Evolutionary conservation across 2,113 vertebrate genomes (phyloP).

Genomic region (Mungos mungo): DNA sequence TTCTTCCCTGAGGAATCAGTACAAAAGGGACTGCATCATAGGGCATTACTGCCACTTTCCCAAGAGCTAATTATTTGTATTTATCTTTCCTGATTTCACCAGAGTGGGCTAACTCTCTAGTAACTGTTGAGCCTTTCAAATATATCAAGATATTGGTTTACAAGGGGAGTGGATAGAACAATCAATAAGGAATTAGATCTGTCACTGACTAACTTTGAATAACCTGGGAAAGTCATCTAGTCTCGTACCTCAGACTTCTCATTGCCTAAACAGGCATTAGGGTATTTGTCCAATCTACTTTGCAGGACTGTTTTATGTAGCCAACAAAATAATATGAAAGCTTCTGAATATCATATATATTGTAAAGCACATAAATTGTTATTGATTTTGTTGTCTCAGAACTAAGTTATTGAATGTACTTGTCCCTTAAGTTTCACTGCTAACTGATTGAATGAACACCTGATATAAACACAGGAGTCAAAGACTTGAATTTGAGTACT

Average conservation of each 20-base stretch:
- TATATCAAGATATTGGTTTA: neutral
- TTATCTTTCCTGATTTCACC: slow-evolving; percentile 15
- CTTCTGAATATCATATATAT: neutral
- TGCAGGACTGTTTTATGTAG: neutral
- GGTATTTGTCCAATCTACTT: neutral
- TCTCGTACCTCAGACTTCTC: neutral
- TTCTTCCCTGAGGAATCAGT: neutral
- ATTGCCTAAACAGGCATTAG: neutral
- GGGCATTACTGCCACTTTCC: neutral
- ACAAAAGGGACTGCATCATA: neutral
- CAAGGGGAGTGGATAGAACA: neutral
- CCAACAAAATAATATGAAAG: neutral
- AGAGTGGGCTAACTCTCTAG: neutral
- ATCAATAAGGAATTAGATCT: neutral
- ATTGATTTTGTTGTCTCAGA: neutral
- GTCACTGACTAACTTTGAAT: neutral
- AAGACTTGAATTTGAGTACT: neutral
- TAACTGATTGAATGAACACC: slow-evolving; percentile 8
- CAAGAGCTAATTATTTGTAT: neutral
- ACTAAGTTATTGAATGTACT: neutral
- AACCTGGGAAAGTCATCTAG: neutral
- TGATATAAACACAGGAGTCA: neutral
- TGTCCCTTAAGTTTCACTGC: neutral
- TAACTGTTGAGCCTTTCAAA: neutral
- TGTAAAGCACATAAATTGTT: neutral